A percentile compares a stretch with the other conserved stretches of the same genome.
Evolutionary conservation across 1,140 invertebrate species (phyloP).

Genomic region (Bactericera cockerelli): DNA sequence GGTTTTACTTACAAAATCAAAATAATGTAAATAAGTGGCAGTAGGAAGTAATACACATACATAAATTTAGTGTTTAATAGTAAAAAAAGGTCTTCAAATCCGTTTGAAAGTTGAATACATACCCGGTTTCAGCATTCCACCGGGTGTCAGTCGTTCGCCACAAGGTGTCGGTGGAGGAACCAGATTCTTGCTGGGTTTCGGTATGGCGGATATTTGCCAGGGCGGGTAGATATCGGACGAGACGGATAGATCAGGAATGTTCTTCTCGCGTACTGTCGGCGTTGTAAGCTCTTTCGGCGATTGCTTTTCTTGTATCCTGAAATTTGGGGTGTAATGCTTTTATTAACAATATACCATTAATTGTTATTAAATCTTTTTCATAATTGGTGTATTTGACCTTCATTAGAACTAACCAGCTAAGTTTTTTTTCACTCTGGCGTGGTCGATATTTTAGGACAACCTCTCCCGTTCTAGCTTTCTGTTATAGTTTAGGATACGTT

Average conservation of each 20-base stretch:
- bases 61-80: too few species aligned
- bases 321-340: slow-evolving; percentile 2
- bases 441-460: too few species aligned
- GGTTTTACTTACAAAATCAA: too few species aligned
- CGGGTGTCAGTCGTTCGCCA: slow-evolving; percentile 41
- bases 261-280: slow-evolving; percentile 9
- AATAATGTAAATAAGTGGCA: too few species aligned
- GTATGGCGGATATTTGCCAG: slow-evolving; percentile 26
- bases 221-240: slow-evolving; percentile 21
- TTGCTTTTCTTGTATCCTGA: slow-evolving; percentile 8
- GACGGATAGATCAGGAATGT: not conserved
- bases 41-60: too few species aligned
- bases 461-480: too few species aligned
- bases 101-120: slow-evolving; percentile 18
- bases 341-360: not conserved
- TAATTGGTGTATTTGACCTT: too few species aligned
- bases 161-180: slow-evolving; percentile 32
- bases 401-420: too few species aligned
- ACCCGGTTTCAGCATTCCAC: slow-evolving; percentile 35
- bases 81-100: too few species aligned
- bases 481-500: too few species aligned
- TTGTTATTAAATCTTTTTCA: not conserved
- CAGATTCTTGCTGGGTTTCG: slow-evolving; percentile 19
- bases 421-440: too few species aligned
- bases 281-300: slow-evolving; percentile 10